These are phyloP conservation scores for Nephrotoma flavescens DNA, from an alignment of 2,888 invertebrate species.

Conservation along the genomic window DNA sequence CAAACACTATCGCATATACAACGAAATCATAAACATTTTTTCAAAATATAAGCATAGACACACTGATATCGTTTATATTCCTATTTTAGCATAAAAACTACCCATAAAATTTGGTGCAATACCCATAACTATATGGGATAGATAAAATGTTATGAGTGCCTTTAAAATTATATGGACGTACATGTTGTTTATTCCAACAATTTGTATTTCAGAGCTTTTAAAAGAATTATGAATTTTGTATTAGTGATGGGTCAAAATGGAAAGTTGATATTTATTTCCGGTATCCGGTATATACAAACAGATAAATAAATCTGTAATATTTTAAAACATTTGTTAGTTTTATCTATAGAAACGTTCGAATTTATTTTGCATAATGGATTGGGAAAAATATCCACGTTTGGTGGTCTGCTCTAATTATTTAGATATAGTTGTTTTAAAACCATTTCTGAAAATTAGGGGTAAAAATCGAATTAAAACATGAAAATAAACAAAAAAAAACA, in stretches of 20 bases:
- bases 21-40: background rate
- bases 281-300: background rate
- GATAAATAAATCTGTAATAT: no score
- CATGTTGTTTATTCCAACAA: background rate
- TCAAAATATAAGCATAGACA: background rate
- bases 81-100: background rate
- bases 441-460: no score
- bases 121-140: background rate
- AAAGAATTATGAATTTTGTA: background rate
- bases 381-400: no score
- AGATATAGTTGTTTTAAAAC: no score
- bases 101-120: background rate
- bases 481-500: no score
- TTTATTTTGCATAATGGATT: no score
- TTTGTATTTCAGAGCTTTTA: no score
- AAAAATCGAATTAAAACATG: no score
- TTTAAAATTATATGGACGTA: background rate
- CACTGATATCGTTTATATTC: background rate
- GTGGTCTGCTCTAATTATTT: no score
- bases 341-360: no score
- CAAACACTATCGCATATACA: background rate
- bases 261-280: background rate
- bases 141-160: background rate
- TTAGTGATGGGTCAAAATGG: background rate
- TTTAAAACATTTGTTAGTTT: no score